Base-by-base conservation (phyloP, 2,888 invertebrate species). In the Mantis religiosa region DNA sequence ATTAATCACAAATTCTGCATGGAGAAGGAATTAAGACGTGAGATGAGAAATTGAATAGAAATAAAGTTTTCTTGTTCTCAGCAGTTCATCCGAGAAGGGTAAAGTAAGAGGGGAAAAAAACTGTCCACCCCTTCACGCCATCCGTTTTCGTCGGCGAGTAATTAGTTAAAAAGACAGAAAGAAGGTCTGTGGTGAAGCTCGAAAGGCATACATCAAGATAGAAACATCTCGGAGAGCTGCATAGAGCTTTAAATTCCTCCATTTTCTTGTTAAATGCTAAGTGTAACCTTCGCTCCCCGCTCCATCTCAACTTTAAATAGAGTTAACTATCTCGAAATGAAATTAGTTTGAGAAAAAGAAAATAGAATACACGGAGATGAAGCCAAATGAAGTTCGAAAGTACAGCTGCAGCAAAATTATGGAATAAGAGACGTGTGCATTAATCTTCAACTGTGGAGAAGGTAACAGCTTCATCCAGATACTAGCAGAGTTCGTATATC, bases 1-100 rank as follows among this genome's bases (percentile, higher is more conserved):
- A 88, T 88, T 88, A 88, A 88, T 88, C 85, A 85, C 47, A 82
- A 81, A 88, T 85, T 88, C 85, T 88, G 85, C 34, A 85, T 85
- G 82, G 41, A 82, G 27, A 82, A 82, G 20, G 88, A n/a, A 28
- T 82, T 20, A 71, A 28, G 47, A 0, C 54, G 54, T 71, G 54
- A 71, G 20, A 71, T 20, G 54, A 25, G 54, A 85, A 85, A 85
- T n/a, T 85, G 85, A 28, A 41, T 27, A 28, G 47, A 85, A 85
- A 85, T 47, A 85, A 85, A 85, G 34, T 71, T 71, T 71, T 71
- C 54, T 71, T 71, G 54, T 71, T 71, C 54, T 71, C 54, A 71
- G 54, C 25, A 71, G 54, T 71, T 71, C 54, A 71, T 71, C 54
- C 54, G 20, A 71, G 54, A 71, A 71, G 54, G 54, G 54, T 71